These are phyloP conservation scores for Hippocampus zosterae DNA, from an alignment of 2,113 vertebrate genomes.

Conservation along the genomic window DNA sequence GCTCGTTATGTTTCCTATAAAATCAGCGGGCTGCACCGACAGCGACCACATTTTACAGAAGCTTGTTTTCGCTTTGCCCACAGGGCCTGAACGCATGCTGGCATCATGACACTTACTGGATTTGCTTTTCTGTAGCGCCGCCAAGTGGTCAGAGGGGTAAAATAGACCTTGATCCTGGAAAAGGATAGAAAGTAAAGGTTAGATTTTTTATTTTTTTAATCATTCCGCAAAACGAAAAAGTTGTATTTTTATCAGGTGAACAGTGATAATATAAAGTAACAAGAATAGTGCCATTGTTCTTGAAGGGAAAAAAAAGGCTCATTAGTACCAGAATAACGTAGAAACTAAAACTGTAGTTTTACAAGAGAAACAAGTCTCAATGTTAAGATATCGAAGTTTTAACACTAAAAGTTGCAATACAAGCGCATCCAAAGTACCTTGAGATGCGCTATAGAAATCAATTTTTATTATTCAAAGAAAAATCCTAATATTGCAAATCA, in stretches of 20 bases:
- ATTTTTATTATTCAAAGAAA: too few species aligned
- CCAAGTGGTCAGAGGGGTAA: constrained; percentile 17
- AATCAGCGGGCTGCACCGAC: constrained; percentile 10
- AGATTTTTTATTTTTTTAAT: too few species aligned
- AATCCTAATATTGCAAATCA: too few species aligned
- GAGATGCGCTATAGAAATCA: too few species aligned
- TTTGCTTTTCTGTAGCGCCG: constrained; percentile 28
- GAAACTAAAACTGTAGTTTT: background rate
- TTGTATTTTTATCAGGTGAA: background rate
- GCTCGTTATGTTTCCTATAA: constrained; percentile 8
- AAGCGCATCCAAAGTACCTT: too few species aligned
- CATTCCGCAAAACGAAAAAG: background rate
- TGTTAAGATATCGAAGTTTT: too few species aligned
- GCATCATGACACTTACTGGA: background rate
- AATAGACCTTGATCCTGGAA: too few species aligned
- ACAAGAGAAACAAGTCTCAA: too few species aligned
- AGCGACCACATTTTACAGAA: constrained; percentile 12
- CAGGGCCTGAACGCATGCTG: constrained; percentile 15
- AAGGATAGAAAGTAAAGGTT: too few species aligned
- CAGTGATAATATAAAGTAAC: background rate
- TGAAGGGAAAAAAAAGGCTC: background rate
- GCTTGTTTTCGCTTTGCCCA: constrained; percentile 10
- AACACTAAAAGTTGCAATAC: too few species aligned
- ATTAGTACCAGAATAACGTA: background rate
- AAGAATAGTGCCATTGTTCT: too few species aligned